A percentile compares a stretch with the other conserved stretches of the same genome.
Evolutionary conservation across 2,113 vertebrate genomes (phyloP).

Genomic region (Furnarius figulus): DNA sequence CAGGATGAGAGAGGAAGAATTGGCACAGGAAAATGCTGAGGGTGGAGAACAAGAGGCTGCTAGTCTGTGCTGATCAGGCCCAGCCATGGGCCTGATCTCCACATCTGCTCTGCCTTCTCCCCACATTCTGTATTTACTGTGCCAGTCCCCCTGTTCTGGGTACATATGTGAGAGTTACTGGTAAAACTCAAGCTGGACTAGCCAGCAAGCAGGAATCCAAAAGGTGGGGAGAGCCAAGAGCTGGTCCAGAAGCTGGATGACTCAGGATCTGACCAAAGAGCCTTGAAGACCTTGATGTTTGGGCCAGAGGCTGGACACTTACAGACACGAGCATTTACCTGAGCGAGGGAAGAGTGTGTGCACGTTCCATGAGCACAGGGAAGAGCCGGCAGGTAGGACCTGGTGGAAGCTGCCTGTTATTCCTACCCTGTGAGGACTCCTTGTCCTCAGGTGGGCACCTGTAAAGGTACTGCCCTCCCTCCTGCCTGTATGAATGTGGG

Average conservation of each 20-base stretch:
- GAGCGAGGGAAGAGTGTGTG: not conserved
- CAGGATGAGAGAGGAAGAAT: not conserved
- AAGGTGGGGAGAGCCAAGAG: not conserved
- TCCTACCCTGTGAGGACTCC: not conserved
- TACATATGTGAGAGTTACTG: fast-evolving
- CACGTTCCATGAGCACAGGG: not conserved
- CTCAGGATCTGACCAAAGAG: not conserved
- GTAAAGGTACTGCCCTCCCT: not conserved
- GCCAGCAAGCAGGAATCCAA: not conserved
- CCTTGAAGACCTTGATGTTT: fast-evolving
- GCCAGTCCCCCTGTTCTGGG: not conserved
- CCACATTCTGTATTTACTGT: not conserved
- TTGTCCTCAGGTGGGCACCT: not conserved
- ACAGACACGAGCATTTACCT: not conserved
- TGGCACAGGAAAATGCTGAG: not conserved
- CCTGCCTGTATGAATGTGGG: not conserved
- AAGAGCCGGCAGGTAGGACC: not conserved
- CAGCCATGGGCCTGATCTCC: not conserved
- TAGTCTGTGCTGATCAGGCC: not conserved
- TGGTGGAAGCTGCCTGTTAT: not conserved
- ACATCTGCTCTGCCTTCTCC: not conserved
- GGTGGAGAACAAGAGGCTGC: not conserved
- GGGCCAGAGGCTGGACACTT: not conserved
- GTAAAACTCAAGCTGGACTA: not conserved
- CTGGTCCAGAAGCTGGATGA: not conserved